Evolutionary conservation across 2,888 invertebrate genomes (phyloP).

Genomic region (Philereme transversata): DNA sequence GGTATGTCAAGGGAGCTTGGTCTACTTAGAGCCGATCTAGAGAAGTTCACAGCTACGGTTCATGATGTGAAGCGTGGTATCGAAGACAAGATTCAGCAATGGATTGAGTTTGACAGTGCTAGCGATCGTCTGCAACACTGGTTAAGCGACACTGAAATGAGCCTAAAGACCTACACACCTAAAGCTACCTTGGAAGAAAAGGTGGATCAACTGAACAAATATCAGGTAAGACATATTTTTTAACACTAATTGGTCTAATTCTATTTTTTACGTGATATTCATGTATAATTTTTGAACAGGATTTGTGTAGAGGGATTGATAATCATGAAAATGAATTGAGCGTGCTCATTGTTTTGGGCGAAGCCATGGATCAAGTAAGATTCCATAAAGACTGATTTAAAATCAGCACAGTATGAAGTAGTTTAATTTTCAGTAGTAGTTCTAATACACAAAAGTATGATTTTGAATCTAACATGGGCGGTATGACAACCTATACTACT

Average conservation of each 20-base stretch:
- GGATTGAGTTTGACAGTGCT: slow-evolving; percentile 95
- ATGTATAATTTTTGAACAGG: slow-evolving; percentile 84
- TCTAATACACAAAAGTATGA: slow-evolving; percentile 65
- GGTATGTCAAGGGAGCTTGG: slow-evolving; percentile 92
- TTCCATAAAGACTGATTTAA: slow-evolving; percentile 44
- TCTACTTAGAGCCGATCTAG: slow-evolving; percentile 91
- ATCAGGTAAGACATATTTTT: slow-evolving; percentile 86
- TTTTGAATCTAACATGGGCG: slow-evolving; percentile 54
- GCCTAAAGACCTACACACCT: slow-evolving; percentile 92
- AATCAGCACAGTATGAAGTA: slow-evolving; percentile 68
- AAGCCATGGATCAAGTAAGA: slow-evolving; percentile 94
- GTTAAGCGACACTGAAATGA: slow-evolving; percentile 93
- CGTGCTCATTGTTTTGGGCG: slow-evolving; percentile 89
- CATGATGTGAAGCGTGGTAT: slow-evolving; percentile 91
- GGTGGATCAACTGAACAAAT: slow-evolving; percentile 94
- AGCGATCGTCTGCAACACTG: slow-evolving; percentile 92
- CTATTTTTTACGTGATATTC: slow-evolving; percentile 38
- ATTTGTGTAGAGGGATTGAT: slow-evolving; percentile 89
- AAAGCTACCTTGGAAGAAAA: slow-evolving; percentile 95
- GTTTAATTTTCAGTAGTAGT: slow-evolving; percentile 78
- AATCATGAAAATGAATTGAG: slow-evolving; percentile 88
- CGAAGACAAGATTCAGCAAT: slow-evolving; percentile 93
- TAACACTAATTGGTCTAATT: slow-evolving; percentile 8
- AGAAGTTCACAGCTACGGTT: slow-evolving; percentile 90
- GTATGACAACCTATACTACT: slow-evolving; percentile 36